phyloP scores from a whole-genome alignment of 2,888 invertebrate species.

The Willowsia nigromaculata region DNA sequence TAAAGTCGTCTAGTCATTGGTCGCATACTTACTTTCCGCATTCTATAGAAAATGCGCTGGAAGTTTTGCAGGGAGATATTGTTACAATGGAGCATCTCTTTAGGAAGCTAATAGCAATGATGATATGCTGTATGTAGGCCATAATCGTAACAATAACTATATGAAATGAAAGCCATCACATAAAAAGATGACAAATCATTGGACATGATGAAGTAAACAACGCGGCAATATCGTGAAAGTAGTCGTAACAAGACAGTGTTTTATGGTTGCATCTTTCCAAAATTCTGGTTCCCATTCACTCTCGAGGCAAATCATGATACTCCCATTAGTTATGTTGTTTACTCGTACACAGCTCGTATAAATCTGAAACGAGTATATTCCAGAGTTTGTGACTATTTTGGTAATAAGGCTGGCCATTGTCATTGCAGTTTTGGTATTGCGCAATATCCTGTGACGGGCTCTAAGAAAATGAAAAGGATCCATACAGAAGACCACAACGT shows the following conservation, averaged over 20 bases:
- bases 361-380: neutral
- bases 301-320: neutral
- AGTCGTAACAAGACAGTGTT: neutral
- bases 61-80: neutral
- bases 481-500: neutral
- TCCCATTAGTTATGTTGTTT: constrained; percentile 12
- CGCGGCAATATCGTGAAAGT: neutral
- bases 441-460: constrained; percentile 66
- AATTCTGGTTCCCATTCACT: neutral
- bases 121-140: neutral
- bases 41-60: neutral
- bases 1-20: too few species aligned
- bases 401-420: constrained; percentile 6
- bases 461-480: neutral
- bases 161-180: constrained; percentile 23
- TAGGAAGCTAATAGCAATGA: neutral
- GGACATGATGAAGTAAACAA: constrained; percentile 14
- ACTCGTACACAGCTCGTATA: neutral
- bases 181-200: constrained; percentile 36
- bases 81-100: neutral
- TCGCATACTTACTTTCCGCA: too few species aligned
- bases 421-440: constrained; percentile 60
- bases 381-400: neutral
- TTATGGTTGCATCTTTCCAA: neutral
- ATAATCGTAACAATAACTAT: constrained; percentile 34